These are phyloP conservation scores for Dipodomys ordii DNA, from an alignment of 2,113 vertebrate genomes.

Conservation along the genomic window DNA sequence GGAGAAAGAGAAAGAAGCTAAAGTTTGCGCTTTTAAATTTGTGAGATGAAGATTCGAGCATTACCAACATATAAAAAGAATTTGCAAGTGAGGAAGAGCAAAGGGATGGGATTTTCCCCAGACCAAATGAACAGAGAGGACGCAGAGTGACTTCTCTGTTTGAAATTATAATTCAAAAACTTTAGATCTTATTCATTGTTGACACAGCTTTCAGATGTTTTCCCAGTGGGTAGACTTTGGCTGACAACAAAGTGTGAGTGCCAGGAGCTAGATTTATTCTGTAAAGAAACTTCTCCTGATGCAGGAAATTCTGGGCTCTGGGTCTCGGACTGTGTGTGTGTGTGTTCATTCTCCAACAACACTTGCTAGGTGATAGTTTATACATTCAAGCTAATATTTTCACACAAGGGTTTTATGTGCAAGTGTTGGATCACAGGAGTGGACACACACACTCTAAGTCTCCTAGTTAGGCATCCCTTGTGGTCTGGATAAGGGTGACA, in stretches of 20 bases:
- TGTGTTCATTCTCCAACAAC: background rate
- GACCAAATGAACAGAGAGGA: background rate
- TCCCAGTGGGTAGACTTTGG: slow-evolving; percentile 49
- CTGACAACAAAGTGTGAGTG: slow-evolving; percentile 47
- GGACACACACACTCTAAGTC: background rate
- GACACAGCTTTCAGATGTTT: slow-evolving; percentile 57
- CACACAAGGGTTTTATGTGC: background rate
- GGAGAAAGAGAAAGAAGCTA: background rate
- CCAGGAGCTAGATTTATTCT: slow-evolving; percentile 45
- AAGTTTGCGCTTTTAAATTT: background rate
- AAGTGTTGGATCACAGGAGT: background rate
- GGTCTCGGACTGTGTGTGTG: background rate
- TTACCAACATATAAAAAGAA: background rate
- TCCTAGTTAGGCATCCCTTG: background rate
- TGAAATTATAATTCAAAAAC: slow-evolving; percentile 44
- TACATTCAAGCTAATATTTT: background rate
- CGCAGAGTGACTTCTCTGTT: slow-evolving; percentile 8
- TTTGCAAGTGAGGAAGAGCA: background rate
- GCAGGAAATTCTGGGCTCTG: background rate
- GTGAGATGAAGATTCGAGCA: background rate
- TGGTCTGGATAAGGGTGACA: background rate
- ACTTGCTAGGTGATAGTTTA: background rate
- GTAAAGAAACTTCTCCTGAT: slow-evolving; percentile 32
- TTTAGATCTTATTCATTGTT: slow-evolving; percentile 45
- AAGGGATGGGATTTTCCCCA: background rate